Base-by-base conservation (phyloP, 2,888 invertebrate species). In the Drosophila paucipuncta region DNA sequence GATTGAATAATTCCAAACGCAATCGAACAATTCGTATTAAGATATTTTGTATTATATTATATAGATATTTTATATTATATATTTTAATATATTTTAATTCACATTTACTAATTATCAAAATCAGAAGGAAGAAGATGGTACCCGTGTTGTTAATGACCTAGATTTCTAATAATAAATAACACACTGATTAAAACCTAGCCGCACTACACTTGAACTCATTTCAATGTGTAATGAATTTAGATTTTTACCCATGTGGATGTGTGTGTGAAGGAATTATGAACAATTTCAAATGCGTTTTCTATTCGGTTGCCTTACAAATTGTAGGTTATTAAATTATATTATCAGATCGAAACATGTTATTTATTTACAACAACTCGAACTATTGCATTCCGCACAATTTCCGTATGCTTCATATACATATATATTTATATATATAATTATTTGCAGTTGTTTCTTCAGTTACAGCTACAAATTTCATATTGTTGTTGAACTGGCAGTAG, bases 401-500 rank as follows among this genome's bases (percentile, higher is more conserved):
- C 58, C 65, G 43, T n/a, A 77, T 39, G 11, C 16, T 30, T 41
- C 10, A 30, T 28, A 35, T 37, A 18, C 30, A 4, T 7, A 5
- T 31, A 1, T 1, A 7, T 13, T 13, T 22, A 30, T 30, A 30
- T 30, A 30, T 30, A 30, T 30, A 30, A 30, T 18, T 50, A 28
- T 28, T 43, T 49, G 35, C 18, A 37, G 31, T 58, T 25, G 16
- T 30, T 59, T 70, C 52, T 58, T 53, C 30, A 25, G 16, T 50
- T 49, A 43, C 13, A 59, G 41, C 47, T 43, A 43, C 4, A 18
- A 28, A 50, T 55, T 52, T 63, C 4, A 28, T 11, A 54, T 50
- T 55, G 57, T 35, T 57, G 58, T 62, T 73, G 55, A 67, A 57
- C 77, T 68, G 50, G 1, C 11, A 37, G 52, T 22, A n/a, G 43